phyloP scores from a whole-genome alignment of 1,140 invertebrate genomes.

The Gyrodactylus salaris region DNA sequence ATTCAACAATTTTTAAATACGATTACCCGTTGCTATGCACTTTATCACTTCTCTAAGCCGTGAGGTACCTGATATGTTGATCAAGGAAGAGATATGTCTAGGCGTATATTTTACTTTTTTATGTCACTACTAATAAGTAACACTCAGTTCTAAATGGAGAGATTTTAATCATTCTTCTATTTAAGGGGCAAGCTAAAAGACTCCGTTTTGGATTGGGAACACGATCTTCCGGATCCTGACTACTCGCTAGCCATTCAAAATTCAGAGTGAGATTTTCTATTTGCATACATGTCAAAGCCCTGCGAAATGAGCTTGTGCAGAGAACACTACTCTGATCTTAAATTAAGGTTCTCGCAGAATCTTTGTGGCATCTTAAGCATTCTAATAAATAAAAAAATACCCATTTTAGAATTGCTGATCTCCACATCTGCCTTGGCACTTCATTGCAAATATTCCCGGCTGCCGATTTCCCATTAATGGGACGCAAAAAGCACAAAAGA shows the following conservation, averaged over 20 bases:
- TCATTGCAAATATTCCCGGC: slow-evolving; percentile 85
- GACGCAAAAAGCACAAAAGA: slow-evolving; percentile 34
- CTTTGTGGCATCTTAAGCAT: neutral
- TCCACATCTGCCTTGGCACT: slow-evolving; percentile 68
- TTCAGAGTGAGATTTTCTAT: slow-evolving; percentile 31
- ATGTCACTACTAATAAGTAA: neutral
- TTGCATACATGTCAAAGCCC: slow-evolving; percentile 8
- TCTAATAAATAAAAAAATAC: too few relatives aligned
- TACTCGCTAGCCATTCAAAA: slow-evolving; percentile 47
- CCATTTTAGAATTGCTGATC: slow-evolving; percentile 38
- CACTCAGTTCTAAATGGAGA: neutral
- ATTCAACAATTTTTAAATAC: too few relatives aligned
- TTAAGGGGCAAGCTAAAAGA: slow-evolving; percentile 46
- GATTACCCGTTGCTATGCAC: too few relatives aligned
- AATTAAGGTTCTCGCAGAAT: neutral
- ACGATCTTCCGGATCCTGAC: slow-evolving; percentile 57
- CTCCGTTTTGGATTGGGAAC: slow-evolving; percentile 90
- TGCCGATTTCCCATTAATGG: slow-evolving; percentile 51
- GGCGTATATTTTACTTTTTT: too few relatives aligned
- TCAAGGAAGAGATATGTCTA: too few relatives aligned
- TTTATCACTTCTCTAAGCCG: too few relatives aligned
- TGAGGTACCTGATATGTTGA: too few relatives aligned
- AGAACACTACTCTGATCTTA: too few relatives aligned
- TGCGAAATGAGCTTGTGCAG: too few relatives aligned
- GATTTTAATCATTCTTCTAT: slow-evolving; percentile 6